These are phyloP conservation scores for Dendrophyllia cribrosa DNA, from an alignment of 64 coral and sea anemone genomes.

Conservation along the genomic window DNA sequence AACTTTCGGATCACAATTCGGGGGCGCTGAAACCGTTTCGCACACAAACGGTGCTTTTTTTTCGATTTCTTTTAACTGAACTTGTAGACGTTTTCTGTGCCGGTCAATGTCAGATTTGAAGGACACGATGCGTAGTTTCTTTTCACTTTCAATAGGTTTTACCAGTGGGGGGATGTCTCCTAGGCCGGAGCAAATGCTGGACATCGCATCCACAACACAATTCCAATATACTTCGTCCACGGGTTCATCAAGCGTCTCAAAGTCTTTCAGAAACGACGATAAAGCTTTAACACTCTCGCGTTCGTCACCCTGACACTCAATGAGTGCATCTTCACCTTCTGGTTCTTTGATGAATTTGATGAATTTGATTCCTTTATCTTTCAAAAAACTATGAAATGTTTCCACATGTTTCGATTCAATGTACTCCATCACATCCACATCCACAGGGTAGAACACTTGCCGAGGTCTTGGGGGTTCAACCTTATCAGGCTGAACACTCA, in stretches of 20 bases:
- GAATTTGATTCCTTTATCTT: neutral
- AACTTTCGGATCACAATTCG: neutral
- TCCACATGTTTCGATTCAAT: neutral
- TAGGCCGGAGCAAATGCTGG: neutral
- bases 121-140: neutral
- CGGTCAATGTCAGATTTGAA: neutral
- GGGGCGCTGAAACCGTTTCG: neutral
- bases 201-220: neutral
- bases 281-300: neutral
- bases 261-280: neutral
- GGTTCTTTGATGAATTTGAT: neutral
- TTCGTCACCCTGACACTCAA: neutral
- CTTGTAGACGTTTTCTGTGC: neutral
- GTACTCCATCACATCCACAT: constrained; percentile 9
- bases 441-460: neutral
- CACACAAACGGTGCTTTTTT: neutral
- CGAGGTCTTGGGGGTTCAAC: too few relatives aligned
- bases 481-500: too few relatives aligned
- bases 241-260: neutral
- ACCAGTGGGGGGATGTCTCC: neutral
- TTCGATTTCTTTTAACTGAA: neutral
- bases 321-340: neutral
- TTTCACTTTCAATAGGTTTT: neutral
- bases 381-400: neutral
- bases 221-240: neutral